A percentile compares a stretch with the other conserved stretches of the same genome.
Evolutionary conservation across 2,888 invertebrate species (phyloP).

Genomic region (Andrena bicolor): DNA sequence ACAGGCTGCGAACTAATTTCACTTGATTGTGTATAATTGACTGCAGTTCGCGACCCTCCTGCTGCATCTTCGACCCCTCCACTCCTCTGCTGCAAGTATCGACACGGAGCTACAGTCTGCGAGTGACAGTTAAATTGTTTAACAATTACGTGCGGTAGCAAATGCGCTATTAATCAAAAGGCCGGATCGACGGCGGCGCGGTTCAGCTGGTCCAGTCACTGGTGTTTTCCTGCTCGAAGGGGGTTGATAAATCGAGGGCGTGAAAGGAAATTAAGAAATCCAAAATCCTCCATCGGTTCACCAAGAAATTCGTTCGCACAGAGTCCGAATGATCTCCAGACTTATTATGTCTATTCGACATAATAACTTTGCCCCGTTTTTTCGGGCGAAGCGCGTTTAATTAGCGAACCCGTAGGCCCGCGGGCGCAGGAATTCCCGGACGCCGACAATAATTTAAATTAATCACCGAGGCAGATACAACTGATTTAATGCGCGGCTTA

Average conservation of each 20-base stretch:
- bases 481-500: slow-evolving; percentile 72
- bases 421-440: slow-evolving; percentile 37
- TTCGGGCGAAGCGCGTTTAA: neutral
- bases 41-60: slow-evolving; percentile 15
- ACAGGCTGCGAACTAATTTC: slow-evolving; percentile 34
- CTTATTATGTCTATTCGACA: too few species aligned
- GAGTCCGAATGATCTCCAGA: too few species aligned
- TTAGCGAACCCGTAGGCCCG: neutral
- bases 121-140: slow-evolving; percentile 35
- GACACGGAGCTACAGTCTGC: slow-evolving; percentile 17
- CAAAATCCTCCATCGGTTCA: neutral
- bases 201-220: neutral
- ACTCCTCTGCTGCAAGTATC: neutral
- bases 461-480: slow-evolving; percentile 65
- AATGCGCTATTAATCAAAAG: slow-evolving; percentile 30
- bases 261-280: neutral
- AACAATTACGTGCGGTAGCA: slow-evolving; percentile 28
- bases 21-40: slow-evolving; percentile 37
- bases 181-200: neutral
- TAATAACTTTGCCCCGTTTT: too few species aligned
- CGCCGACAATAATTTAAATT: slow-evolving; percentile 66
- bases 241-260: neutral
- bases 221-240: neutral
- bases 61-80: slow-evolving; percentile 11
- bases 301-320: neutral